Percentiles rank a stretch among this genome's conserved stretches.
These are phyloP conservation scores for Drosophila sturtevanti DNA, from an alignment of 1,140 invertebrate genomes.

Conservation along the genomic window DNA sequence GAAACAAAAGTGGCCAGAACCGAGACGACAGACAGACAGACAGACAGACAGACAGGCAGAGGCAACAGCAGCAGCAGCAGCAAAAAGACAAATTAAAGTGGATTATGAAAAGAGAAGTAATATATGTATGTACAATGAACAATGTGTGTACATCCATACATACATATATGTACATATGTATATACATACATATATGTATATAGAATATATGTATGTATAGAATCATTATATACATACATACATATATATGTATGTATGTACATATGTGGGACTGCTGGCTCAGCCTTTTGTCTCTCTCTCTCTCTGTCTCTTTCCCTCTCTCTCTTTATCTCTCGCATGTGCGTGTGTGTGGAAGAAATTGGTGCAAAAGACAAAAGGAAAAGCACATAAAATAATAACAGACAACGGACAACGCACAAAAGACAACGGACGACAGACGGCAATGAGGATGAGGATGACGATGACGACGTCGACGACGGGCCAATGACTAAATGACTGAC, in stretches of 20 bases:
- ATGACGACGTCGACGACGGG: constrained; percentile 25
- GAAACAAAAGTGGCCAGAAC: constrained; percentile 44
- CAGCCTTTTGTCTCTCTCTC: constrained; percentile 11
- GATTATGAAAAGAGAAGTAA: constrained; percentile 62
- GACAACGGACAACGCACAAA: constrained; percentile 31
- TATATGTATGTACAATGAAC: constrained; percentile 12
- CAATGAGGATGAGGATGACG: constrained; percentile 1
- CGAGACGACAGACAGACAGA: constrained; percentile 21
- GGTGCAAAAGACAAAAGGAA: constrained; percentile 77
- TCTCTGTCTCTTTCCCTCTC: background rate
- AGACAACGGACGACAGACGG: constrained; percentile 25
- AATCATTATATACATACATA: constrained; percentile 28
- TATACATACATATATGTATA: too few relatives aligned
- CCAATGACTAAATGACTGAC: constrained; percentile 80
- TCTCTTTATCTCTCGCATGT: constrained; percentile 18
- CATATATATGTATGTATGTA: constrained; percentile 10
- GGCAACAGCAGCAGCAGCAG: constrained; percentile 38
- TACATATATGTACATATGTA: constrained; percentile 10
- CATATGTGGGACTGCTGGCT: constrained; percentile 41
- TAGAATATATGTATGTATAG: constrained; percentile 31
- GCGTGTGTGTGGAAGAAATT: constrained; percentile 72
- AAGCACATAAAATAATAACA: constrained; percentile 68
- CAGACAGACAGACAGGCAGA: background rate
- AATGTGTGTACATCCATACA: constrained; percentile 14
- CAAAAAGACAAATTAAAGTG: constrained; percentile 77